These are phyloP conservation scores for Antennarius striatus DNA, from an alignment of 2,113 vertebrate genomes.

Conservation along the genomic window DNA sequence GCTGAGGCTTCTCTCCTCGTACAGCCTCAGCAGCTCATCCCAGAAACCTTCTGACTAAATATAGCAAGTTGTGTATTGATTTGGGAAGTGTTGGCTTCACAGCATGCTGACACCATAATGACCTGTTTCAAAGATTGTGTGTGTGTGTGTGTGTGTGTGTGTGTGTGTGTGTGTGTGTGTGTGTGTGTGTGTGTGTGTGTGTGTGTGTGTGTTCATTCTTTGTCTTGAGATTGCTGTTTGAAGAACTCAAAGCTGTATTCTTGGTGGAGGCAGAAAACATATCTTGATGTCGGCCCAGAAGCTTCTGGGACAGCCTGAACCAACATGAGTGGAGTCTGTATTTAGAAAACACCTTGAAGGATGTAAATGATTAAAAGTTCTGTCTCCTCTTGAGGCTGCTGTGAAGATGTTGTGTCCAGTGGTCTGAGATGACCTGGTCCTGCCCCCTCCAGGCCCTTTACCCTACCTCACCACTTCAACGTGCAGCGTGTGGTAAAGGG, in stretches of 20 bases:
- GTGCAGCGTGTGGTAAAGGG: slow-evolving; percentile 51
- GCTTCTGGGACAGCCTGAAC: no score
- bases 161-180: no score
- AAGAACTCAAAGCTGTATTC: no score
- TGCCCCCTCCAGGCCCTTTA: no score
- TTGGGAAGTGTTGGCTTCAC: slow-evolving; percentile 69
- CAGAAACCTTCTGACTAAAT: slow-evolving; percentile 79
- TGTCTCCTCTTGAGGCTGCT: background rate
- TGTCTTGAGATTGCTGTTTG: slow-evolving; percentile 24
- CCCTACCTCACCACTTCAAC: slow-evolving; percentile 51
- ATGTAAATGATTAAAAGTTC: slow-evolving; percentile 6
- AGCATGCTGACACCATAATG: slow-evolving; percentile 73
- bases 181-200: background rate
- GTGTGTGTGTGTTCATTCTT: slow-evolving; percentile 35
- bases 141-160: slow-evolving; percentile 31
- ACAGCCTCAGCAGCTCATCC: slow-evolving; percentile 68
- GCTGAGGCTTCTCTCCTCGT: slow-evolving; percentile 61
- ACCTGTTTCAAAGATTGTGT: slow-evolving; percentile 78
- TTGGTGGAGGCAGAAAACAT: slow-evolving; percentile 27
- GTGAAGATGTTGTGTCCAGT: no score
- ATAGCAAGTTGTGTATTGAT: slow-evolving; percentile 78
- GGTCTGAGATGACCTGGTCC: no score
- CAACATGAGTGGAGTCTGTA: slow-evolving; percentile 10
- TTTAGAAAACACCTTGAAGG: background rate
- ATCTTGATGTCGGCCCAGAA: slow-evolving; percentile 1